These are phyloP conservation scores for Autographa gamma DNA, from an alignment of 2,888 invertebrate genomes.

Conservation along the genomic window DNA sequence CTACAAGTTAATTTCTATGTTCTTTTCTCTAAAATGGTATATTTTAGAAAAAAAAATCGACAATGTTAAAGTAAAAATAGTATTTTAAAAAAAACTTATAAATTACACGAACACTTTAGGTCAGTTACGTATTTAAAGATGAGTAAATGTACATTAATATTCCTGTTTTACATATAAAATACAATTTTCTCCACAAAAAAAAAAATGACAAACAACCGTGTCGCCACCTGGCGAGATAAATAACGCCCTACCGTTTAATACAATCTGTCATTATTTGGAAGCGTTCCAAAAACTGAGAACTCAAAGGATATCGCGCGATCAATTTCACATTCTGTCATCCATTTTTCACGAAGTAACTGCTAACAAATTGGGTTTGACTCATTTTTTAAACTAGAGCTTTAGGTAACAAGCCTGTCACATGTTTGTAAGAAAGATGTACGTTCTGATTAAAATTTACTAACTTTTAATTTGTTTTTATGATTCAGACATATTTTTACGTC, in stretches of 20 bases:
- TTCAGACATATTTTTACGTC: neutral
- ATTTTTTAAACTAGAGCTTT: neutral
- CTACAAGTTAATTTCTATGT: too few species aligned
- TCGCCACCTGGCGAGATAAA: conserved; percentile 33
- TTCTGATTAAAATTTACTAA: neutral
- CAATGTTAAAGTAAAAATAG: too few species aligned
- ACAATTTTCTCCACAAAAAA: conserved; percentile 13
- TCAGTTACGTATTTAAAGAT: too few species aligned
- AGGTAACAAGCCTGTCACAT: conserved; percentile 22
- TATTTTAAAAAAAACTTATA: too few species aligned
- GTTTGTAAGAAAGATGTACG: conserved; percentile 3
- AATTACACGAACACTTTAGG: too few species aligned
- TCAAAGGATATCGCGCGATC: conserved; percentile 34
- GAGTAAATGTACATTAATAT: too few species aligned
- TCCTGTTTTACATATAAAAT: neutral
- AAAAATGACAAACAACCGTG: conserved; percentile 25
- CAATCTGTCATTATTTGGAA: conserved; percentile 56
- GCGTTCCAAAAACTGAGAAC: conserved; percentile 38
- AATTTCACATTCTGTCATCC: conserved; percentile 21
- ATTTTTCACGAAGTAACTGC: conserved; percentile 25
- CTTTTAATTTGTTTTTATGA: neutral
- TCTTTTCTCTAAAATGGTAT: too few species aligned
- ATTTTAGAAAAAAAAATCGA: too few species aligned
- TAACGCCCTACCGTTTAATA: conserved; percentile 26
- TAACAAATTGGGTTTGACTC: conserved; percentile 24